Conservation (phyloP, 2,113 vertebrate species). For the Budorcas taxicolor region DNA sequence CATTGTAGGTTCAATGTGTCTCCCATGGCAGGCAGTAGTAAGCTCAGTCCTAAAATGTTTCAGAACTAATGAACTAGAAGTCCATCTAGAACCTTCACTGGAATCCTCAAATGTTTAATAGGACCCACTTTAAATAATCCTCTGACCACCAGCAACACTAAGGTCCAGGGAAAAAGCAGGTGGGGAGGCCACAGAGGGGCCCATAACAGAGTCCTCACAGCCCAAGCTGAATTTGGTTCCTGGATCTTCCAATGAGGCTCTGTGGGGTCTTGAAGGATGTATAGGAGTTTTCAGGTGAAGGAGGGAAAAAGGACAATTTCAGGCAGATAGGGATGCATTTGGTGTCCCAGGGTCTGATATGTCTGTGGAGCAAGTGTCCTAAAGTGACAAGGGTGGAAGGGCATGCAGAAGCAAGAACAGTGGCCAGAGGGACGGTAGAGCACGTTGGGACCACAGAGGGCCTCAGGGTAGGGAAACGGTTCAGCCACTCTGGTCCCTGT, state of each 20-base stretch:
- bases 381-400: background rate
- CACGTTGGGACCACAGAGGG: accelerated
- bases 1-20: background rate
- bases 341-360: background rate
- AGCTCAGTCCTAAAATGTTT: background rate
- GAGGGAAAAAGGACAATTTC: background rate
- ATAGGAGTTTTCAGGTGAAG: background rate
- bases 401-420: background rate
- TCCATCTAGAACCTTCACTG: background rate
- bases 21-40: background rate
- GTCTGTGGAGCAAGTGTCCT: background rate
- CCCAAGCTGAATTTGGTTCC: background rate
- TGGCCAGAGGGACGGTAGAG: accelerated
- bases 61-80: background rate
- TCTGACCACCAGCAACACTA: background rate
- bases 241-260: background rate
- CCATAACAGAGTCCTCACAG: background rate
- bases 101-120: background rate
- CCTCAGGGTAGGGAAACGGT: background rate
- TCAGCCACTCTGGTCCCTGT: background rate
- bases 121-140: accelerated
- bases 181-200: accelerated
- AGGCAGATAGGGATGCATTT: background rate
- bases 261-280: background rate
- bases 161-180: background rate